Percentiles rank a stretch among this genome's conserved stretches.
These are phyloP conservation scores for Lasioglossum villosulum DNA, from an alignment of 2,888 invertebrate species.

Conservation along the genomic window DNA sequence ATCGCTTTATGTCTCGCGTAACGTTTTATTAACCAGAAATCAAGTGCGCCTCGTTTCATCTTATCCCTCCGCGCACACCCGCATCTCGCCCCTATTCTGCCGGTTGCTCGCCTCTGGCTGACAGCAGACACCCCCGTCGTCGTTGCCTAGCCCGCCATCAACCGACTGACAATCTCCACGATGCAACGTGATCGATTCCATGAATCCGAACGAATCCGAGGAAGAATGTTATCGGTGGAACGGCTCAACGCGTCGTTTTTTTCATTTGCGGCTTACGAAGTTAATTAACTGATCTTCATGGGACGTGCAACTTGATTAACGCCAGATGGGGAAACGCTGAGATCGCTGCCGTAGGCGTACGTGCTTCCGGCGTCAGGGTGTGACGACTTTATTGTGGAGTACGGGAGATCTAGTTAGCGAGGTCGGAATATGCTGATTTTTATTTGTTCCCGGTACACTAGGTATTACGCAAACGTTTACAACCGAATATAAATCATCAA, in stretches of 20 bases:
- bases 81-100: background rate
- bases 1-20: constrained; percentile 78
- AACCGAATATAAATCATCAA: too few relatives aligned
- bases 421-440: too few relatives aligned
- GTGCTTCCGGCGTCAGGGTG: background rate
- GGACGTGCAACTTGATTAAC: background rate
- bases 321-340: background rate
- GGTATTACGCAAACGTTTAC: too few relatives aligned
- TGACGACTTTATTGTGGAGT: background rate
- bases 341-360: background rate
- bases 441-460: too few relatives aligned
- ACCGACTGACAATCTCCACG: background rate
- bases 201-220: background rate
- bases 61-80: background rate
- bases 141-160: background rate
- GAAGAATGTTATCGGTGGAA: background rate
- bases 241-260: background rate
- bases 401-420: background rate
- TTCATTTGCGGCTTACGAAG: background rate
- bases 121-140: background rate
- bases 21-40: constrained; percentile 80
- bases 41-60: constrained; percentile 63
- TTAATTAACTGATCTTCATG: background rate
- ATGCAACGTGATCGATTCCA: background rate
- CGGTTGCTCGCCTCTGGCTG: background rate